phyloP scores from a whole-genome alignment of 2,888 invertebrate species.

The Podabrus alpinus region DNA sequence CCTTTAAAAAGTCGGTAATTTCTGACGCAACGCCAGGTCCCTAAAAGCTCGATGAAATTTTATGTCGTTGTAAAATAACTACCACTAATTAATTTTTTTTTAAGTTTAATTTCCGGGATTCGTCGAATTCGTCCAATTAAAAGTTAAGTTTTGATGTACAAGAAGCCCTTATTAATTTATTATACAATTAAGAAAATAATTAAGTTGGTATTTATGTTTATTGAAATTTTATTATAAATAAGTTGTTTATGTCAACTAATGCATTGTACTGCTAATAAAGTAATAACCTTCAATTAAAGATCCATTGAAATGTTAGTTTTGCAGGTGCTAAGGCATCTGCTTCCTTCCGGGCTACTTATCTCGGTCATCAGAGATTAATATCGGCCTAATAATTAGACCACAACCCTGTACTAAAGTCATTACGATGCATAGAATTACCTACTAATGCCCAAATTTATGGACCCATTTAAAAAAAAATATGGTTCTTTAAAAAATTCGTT shows the following conservation, averaged over 20 bases:
- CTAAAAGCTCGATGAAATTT: background rate
- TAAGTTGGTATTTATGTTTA: background rate
- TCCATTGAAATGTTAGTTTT: conserved; percentile 19
- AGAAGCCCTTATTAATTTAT: background rate
- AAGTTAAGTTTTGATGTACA: background rate
- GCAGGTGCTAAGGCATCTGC: conserved; percentile 40
- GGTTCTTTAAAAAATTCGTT: conserved; percentile 29
- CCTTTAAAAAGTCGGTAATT: background rate
- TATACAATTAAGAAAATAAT: background rate
- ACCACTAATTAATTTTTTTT: background rate
- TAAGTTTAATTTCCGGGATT: background rate
- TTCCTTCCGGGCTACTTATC: conserved; percentile 38
- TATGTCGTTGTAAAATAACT: background rate
- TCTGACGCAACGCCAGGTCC: background rate
- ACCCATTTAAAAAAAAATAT: background rate
- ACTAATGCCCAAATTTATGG: conserved; percentile 10
- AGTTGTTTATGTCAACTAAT: conserved; percentile 14
- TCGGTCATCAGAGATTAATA: conserved; percentile 36
- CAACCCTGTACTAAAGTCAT: conserved; percentile 29
- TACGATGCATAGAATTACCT: conserved; percentile 6
- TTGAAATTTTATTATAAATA: background rate
- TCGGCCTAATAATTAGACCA: conserved; percentile 38
- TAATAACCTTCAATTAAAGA: conserved; percentile 34
- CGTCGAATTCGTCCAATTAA: background rate
- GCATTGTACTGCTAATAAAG: conserved; percentile 27